A percentile compares a stretch with the other conserved stretches of the same genome.
Conservation (phyloP, 2,888 invertebrate species). For the Nebria salina region DNA sequence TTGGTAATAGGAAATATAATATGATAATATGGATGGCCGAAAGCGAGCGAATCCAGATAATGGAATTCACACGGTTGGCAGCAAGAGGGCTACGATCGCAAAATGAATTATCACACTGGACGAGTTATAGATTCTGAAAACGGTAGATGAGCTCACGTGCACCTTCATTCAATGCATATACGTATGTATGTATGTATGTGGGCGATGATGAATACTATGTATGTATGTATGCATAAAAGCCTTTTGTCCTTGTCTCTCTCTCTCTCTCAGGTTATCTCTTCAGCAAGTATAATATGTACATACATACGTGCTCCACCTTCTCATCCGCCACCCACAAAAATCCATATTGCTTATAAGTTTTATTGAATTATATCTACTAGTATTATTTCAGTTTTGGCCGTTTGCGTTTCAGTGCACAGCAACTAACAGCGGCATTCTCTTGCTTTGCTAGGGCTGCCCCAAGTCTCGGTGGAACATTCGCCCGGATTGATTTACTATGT, state of each 20-base stretch:
- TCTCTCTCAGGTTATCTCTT: no score
- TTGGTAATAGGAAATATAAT: neutral
- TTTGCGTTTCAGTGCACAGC: no score
- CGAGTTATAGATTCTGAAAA: slow-evolving; percentile 6
- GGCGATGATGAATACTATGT: slow-evolving; percentile 14
- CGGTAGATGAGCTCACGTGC: slow-evolving; percentile 14
- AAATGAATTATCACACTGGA: slow-evolving; percentile 6
- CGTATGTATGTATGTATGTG: no score
- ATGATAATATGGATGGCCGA: neutral
- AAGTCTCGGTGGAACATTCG: no score
- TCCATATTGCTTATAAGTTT: neutral
- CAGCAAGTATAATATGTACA: slow-evolving; percentile 1
- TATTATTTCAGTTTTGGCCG: neutral
- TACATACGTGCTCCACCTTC: neutral
- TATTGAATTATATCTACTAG: neutral
- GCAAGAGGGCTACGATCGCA: neutral
- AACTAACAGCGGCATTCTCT: no score
- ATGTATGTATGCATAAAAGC: neutral
- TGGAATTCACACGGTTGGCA: neutral
- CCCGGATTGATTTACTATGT: neutral
- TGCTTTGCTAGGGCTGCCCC: no score
- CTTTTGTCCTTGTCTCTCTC: no score
- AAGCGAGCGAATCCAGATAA: neutral
- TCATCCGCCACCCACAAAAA: neutral
- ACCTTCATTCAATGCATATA: slow-evolving; percentile 7